These are phyloP conservation scores for Morone chrysops DNA, from an alignment of 2,113 vertebrate genomes.

Conservation along the genomic window DNA sequence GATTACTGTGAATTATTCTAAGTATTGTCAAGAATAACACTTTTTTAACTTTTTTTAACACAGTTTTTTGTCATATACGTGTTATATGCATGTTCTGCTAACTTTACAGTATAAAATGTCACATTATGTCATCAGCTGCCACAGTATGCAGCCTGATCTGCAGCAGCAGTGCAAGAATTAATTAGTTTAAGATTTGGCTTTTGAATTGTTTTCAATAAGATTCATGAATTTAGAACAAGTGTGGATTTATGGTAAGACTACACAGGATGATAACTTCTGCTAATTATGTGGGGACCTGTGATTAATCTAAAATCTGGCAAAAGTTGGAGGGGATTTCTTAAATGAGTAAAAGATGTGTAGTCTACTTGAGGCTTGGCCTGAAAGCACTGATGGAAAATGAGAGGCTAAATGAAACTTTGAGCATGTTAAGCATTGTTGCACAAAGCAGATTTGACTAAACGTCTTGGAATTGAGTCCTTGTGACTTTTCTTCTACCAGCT, in stretches of 20 bases:
- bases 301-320: slow-evolving; percentile 57
- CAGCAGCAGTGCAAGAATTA: slow-evolving; percentile 6
- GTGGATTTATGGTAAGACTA: slow-evolving; percentile 44
- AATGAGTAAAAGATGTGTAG: slow-evolving; percentile 64
- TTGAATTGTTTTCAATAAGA: slow-evolving; percentile 32
- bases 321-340: slow-evolving; percentile 50
- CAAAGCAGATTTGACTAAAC: slow-evolving; percentile 21
- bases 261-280: slow-evolving; percentile 43
- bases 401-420: slow-evolving; percentile 52
- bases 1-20: slow-evolving; percentile 9
- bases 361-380: slow-evolving; percentile 51
- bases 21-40: background rate
- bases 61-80: background rate
- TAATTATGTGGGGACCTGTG: slow-evolving; percentile 48
- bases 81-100: background rate
- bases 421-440: slow-evolving; percentile 26
- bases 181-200: slow-evolving; percentile 12
- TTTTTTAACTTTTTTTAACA: no score
- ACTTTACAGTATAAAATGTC: background rate
- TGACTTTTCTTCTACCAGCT: slow-evolving; percentile 19
- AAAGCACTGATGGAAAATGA: slow-evolving; percentile 50
- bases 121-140: background rate
- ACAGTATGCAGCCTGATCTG: background rate
- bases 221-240: slow-evolving; percentile 18
- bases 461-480: slow-evolving; percentile 17